Base-by-base conservation (phyloP, 2,113 vertebrate genomes). In the Buteo buteo region DNA sequence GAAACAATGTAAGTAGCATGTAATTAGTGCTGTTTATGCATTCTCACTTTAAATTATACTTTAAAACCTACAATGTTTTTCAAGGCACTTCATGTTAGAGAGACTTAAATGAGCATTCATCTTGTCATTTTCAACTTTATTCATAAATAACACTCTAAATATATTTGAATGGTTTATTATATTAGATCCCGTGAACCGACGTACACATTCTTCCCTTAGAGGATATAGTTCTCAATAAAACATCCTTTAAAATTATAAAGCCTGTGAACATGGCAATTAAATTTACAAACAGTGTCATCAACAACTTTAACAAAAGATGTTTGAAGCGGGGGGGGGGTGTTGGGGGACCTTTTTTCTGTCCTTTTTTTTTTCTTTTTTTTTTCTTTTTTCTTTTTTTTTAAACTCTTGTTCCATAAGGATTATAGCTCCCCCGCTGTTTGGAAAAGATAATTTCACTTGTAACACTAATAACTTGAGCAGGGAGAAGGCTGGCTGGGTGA, bases 381-480 rank as follows among this genome's bases (percentile, higher is more conserved):
- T 22, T 50, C 55, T 67, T 34, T 62, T 29, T 3, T 1, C 29
- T 59, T 5, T 10, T 2, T 93, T 95, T 88, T 95, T 44, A 57
- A 97, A 97, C 89, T 95, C 97, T 97, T 95, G 91, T 97, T 98
- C 98, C 96, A 90, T 98, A 97, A 97, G 97, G 98, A 98, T 98
- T 98, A 98, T 98, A 98, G 98, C 98, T 98, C 98, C 98, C 98
- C 98, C 66, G 97, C 98, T 98, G 98, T 98, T 98, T 97, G 95
- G 97, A 97, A 98, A 98, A 98, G 98, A 98, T 98, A 98, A 98
- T 98, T 98, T 98, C 98, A 98, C 98, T 98, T 98, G 98, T 98
- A 98, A 98, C 98, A 98, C 98, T 98, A 98, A 98, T 98, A 98
- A 98, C 97, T 97, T 97, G 98, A 98, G 98, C 98, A 96, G 97